phyloP scores from a whole-genome alignment of 2,888 invertebrate genomes.

The Bombylius discolor region DNA sequence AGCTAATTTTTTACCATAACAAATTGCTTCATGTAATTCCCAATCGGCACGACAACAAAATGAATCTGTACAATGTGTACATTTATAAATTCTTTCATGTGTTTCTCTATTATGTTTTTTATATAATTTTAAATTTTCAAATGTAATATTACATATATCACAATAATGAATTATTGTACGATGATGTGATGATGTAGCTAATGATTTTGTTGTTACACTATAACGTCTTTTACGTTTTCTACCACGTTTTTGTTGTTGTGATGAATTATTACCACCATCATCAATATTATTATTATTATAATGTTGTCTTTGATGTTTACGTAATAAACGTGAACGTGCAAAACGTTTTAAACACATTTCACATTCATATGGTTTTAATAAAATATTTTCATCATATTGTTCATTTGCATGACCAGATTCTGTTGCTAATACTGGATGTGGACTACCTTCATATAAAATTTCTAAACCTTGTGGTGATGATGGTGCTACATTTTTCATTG shows the following conservation, averaged over 20 bases:
- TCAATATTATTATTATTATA: too few species aligned
- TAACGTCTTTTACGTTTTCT: neutral
- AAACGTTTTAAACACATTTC: slow-evolving; percentile 7
- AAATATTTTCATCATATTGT: too few species aligned
- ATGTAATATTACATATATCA: slow-evolving; percentile 4
- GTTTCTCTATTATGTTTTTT: slow-evolving; percentile 1
- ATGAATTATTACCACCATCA: neutral
- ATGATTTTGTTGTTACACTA: too few species aligned
- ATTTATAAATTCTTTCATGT: slow-evolving; percentile 3
- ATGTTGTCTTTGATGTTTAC: slow-evolving; percentile 3
- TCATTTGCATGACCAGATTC: slow-evolving; percentile 14
- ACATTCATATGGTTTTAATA: neutral
- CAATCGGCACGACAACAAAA: slow-evolving; percentile 2
- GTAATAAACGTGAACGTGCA: neutral
- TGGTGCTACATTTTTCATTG: neutral
- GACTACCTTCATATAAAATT: slow-evolving; percentile 12
- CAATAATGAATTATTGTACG: neutral
- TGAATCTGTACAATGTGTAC: slow-evolving; percentile 4
- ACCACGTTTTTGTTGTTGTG: neutral
- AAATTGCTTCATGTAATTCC: slow-evolving; percentile 11
- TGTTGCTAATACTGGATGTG: slow-evolving; percentile 13
- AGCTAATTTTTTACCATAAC: slow-evolving; percentile 3
- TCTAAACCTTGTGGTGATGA: neutral
- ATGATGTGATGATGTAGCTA: too few species aligned
- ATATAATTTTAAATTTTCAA: neutral